Evolutionary conservation across 2,113 vertebrate species (phyloP).

Genomic region (Lophotis ruficrista): DNA sequence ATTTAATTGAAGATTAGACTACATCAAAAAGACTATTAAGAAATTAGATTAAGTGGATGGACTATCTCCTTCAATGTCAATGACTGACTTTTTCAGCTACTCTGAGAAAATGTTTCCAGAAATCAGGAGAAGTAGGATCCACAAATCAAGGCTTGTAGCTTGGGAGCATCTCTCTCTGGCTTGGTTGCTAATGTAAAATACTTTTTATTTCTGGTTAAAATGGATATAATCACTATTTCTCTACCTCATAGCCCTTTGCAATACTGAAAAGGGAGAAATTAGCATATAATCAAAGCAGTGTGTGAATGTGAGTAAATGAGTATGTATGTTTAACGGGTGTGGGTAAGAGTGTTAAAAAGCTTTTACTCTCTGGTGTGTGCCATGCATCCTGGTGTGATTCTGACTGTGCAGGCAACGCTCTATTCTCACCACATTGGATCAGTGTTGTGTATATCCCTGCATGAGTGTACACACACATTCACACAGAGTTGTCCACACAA

Average conservation of each 20-base stretch:
- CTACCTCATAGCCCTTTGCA: background rate
- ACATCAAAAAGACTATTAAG: background rate
- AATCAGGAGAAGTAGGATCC: background rate
- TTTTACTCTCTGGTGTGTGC: background rate
- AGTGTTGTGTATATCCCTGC: background rate
- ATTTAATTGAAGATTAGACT: conserved; percentile 18
- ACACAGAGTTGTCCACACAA: background rate
- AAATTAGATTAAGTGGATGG: background rate
- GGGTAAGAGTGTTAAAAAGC: background rate
- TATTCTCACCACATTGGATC: fast-evolving
- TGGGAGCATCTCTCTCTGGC: background rate
- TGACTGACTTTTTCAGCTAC: background rate
- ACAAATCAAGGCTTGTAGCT: background rate
- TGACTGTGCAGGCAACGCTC: background rate
- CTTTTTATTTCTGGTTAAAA: background rate
- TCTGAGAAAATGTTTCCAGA: background rate
- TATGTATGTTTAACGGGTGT: background rate
- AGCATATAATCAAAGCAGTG: background rate
- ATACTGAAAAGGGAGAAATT: background rate
- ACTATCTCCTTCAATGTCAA: background rate
- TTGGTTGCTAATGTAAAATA: background rate
- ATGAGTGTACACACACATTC: background rate
- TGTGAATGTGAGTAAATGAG: background rate
- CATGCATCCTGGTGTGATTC: background rate
- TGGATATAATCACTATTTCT: background rate